Evolutionary conservation across 2,888 invertebrate species (phyloP), one percentile per base, ranked within the genome.

Genomic region (Athalia circularis): DNA sequence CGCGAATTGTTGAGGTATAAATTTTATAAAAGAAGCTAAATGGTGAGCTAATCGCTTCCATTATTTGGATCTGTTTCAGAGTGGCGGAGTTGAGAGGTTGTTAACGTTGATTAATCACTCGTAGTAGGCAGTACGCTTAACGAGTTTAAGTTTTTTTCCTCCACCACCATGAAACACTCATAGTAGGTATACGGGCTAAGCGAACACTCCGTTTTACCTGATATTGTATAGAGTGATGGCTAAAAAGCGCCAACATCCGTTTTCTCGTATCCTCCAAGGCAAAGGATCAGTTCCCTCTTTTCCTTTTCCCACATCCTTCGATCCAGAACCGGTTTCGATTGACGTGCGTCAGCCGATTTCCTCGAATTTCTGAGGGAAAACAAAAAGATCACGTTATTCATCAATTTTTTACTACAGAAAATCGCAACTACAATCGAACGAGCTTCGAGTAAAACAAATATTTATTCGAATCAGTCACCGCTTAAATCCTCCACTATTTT

Each of bases 101-200:
- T 83, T 83, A 85, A 85, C 81, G 81, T 81, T 83, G 85, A 86
- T 86, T 86, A 86, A 86, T 86, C 85, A 82, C 84, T 82, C 82
- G 81, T 81, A 77, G 81, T 80, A 77, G 77, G 57, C 59, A 82
- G 78, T 80, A 79, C 80, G 81, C 80, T 82, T 81, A 81, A 81
- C 81, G 77, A 80, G 80, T 80, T 79, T 57, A 77, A 79, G 65
- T 78, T 65, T 65, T 78, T 75, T 67, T 62, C 29, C 64, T 57
- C 52, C 11, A 4, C 13, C 65, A 48, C 62, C 9, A 13, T 78
- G 54, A 68, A 68, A 54, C 52, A 50, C 68, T 68, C 68, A 11
- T 5, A 8, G 7, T 15, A 54, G 2, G 29, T 29, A 29, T n/a
- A 61, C 68, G 9, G 6, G 52, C 54, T 54, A 7, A 54, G 68